These are phyloP conservation scores for Troilus luridus DNA, from an alignment of 2,888 invertebrate genomes.

Conservation along the genomic window DNA sequence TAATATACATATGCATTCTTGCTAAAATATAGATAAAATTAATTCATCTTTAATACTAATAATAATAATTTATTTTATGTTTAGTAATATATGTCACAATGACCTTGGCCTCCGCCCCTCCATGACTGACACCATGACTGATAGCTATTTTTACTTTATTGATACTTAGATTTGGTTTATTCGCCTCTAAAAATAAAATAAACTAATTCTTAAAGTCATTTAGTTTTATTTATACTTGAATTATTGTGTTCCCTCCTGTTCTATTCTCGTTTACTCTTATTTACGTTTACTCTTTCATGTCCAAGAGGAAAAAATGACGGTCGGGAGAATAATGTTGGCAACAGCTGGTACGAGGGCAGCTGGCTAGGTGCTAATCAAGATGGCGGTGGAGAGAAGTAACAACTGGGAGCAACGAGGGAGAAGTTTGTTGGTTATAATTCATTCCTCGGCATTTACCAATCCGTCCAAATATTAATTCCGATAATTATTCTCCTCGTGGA, in stretches of 20 bases:
- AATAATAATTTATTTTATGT: too few species aligned
- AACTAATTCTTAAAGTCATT: too few species aligned
- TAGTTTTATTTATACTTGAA: too few species aligned
- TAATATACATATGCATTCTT: too few species aligned
- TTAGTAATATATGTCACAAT: too few species aligned
- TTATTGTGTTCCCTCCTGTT: neutral
- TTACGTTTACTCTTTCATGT: neutral
- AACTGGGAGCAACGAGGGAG: neutral
- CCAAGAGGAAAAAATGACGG: neutral
- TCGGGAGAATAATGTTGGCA: neutral
- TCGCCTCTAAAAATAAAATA: too few species aligned
- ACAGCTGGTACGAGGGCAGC: neutral
- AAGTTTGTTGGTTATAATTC: neutral
- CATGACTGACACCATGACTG: too few species aligned
- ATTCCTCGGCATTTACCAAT: neutral
- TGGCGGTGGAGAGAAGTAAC: neutral
- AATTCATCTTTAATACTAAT: too few species aligned
- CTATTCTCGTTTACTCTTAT: neutral
- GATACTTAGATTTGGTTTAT: too few species aligned
- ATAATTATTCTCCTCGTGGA: neutral
- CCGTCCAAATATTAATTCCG: neutral
- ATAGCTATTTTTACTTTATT: too few species aligned
- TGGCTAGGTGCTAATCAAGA: constrained; percentile 29
- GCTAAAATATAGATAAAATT: too few species aligned
- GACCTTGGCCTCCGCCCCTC: too few species aligned